Conservation (phyloP, 2,113 vertebrate species). For the Acanthisitta chloris region DNA sequence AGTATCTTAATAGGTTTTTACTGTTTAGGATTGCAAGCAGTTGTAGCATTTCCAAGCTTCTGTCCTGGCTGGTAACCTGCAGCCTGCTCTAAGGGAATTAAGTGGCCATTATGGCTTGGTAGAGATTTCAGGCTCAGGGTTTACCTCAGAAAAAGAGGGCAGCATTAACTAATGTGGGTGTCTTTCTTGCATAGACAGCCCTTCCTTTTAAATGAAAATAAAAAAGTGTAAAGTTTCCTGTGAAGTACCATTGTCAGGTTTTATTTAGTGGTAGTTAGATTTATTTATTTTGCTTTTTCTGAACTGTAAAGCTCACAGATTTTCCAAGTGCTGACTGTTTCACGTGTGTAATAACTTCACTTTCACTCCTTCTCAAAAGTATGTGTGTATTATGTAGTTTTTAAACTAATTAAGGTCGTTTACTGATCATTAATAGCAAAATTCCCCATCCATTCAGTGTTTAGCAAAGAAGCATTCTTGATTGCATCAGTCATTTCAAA, state of each 20-base stretch:
- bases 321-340: neutral
- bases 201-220: neutral
- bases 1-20: neutral
- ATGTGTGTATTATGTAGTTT: neutral
- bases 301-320: neutral
- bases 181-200: neutral
- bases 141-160: neutral
- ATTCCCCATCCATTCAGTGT: neutral
- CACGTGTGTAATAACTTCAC: neutral
- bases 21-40: neutral
- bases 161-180: neutral
- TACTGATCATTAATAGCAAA: neutral
- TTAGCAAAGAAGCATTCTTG: neutral
- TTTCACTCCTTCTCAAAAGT: neutral
- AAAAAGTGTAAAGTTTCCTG: neutral
- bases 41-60: neutral
- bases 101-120: neutral
- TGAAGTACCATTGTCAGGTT: neutral
- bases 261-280: neutral
- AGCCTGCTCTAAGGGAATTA: neutral
- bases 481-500: neutral
- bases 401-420: neutral
- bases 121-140: neutral
- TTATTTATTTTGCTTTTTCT: neutral
- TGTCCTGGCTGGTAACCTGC: neutral